These are phyloP conservation scores for Homarus gammarus DNA, from an alignment of 2,888 invertebrate species.

Conservation along the genomic window DNA sequence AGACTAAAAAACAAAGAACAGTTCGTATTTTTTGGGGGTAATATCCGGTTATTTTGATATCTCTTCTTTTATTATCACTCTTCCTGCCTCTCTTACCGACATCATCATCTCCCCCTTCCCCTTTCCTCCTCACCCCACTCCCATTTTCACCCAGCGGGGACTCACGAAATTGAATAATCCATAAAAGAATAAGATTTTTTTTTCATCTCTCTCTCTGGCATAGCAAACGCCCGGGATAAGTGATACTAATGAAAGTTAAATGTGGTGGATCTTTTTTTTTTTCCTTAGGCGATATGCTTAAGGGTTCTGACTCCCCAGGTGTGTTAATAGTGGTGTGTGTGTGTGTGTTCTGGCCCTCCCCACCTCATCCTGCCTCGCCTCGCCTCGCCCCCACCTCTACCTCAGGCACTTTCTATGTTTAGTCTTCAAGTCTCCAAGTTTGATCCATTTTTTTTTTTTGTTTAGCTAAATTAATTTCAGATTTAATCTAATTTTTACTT, in stretches of 20 bases:
- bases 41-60: too few relatives aligned
- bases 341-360: not conserved
- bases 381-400: too few relatives aligned
- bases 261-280: conserved; percentile 33
- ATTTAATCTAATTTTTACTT: too few relatives aligned
- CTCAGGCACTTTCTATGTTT: too few relatives aligned
- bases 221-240: conserved; percentile 44
- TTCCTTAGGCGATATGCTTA: not conserved
- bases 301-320: not conserved
- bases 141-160: not conserved
- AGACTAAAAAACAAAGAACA: too few relatives aligned
- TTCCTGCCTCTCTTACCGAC: not conserved
- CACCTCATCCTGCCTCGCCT: too few relatives aligned
- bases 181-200: conserved; percentile 27
- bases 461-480: too few relatives aligned
- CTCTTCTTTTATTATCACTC: too few relatives aligned
- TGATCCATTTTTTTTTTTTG: too few relatives aligned
- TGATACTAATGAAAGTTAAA: conserved; percentile 45
- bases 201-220: conserved; percentile 11
- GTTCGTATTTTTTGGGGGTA: too few relatives aligned
- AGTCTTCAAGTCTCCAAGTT: too few relatives aligned
- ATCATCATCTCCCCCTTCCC: not conserved
- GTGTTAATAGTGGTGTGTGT: too few relatives aligned
- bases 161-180: not conserved
- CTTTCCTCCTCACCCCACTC: not conserved